Evolutionary conservation across 1,140 invertebrate species (phyloP).

Genomic region (Zaprionus africanus): DNA sequence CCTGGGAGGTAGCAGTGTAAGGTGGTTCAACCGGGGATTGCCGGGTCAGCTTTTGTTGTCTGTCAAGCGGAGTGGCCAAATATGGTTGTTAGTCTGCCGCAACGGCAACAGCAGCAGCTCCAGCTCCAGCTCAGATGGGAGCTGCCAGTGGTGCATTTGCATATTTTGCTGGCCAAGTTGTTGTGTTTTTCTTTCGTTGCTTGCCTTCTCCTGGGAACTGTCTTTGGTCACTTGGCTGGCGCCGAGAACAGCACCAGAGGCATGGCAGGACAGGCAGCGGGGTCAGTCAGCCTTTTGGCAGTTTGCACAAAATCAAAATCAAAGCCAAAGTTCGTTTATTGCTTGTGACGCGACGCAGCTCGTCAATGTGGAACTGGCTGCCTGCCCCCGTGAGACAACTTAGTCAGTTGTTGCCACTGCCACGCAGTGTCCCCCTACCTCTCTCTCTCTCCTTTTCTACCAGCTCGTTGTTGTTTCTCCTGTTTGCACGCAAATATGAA

Average conservation of each 20-base stretch:
- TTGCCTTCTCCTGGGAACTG: constrained; percentile 72
- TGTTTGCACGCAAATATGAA: constrained; percentile 77
- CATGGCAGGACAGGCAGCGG: neutral
- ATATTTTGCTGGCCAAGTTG: constrained; percentile 63
- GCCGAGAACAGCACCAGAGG: neutral
- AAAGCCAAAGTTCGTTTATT: constrained; percentile 78
- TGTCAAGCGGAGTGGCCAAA: constrained; percentile 79
- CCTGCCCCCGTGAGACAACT: constrained; percentile 68
- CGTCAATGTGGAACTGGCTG: constrained; percentile 59
- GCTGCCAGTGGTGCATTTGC: constrained; percentile 54
- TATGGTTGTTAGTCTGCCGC: constrained; percentile 76
- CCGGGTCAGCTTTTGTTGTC: constrained; percentile 70
- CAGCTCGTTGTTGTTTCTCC: constrained; percentile 3
- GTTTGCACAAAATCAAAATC: constrained; percentile 63
- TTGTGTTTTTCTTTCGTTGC: constrained; percentile 53
- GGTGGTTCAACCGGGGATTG: constrained; percentile 37
- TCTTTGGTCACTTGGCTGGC: constrained; percentile 58
- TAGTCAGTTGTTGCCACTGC: constrained; percentile 52
- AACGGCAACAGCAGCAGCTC: constrained; percentile 7
- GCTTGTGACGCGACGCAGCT: constrained; percentile 43
- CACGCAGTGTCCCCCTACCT: constrained; percentile 36
- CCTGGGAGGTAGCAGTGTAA: constrained; percentile 16
- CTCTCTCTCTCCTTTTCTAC: neutral
- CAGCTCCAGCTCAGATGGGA: neutral
- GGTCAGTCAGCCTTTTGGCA: constrained; percentile 49